A percentile compares a stretch with the other conserved stretches of the same genome.
Conservation (phyloP, 2,888 invertebrate genomes). For the Trichogramma dendrolimi region DNA sequence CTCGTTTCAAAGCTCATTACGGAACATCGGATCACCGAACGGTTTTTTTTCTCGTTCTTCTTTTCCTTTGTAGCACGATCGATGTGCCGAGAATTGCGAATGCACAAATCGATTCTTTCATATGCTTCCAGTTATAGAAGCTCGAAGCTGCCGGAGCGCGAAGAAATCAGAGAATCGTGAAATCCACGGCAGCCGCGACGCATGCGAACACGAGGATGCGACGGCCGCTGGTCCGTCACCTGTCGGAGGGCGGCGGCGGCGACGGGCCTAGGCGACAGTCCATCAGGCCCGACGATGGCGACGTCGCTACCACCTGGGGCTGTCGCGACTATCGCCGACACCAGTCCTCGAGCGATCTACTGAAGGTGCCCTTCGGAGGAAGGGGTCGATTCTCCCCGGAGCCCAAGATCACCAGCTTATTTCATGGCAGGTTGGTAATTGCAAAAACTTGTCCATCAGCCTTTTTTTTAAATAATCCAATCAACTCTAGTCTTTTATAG, state of each 20-base stretch:
- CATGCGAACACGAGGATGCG: constrained; percentile 36
- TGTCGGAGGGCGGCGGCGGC: constrained; percentile 47
- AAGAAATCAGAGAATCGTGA: neutral
- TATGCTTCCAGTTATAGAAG: neutral
- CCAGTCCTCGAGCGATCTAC: constrained; percentile 46
- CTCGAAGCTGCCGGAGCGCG: neutral
- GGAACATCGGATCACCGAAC: too few species aligned
- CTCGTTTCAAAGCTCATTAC: too few species aligned
- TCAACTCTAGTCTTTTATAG: too few species aligned
- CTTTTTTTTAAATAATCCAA: too few species aligned
- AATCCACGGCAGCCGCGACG: constrained; percentile 7
- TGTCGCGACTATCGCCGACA: constrained; percentile 47
- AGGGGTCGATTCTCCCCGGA: constrained; percentile 39
- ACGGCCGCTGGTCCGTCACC: constrained; percentile 47
- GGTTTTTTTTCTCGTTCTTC: too few species aligned
- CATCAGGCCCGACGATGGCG: constrained; percentile 37
- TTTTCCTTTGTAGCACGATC: too few species aligned
- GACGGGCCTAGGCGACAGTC: constrained; percentile 37
- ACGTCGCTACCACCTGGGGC: constrained; percentile 37
- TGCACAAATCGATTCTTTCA: too few species aligned
- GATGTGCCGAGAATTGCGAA: too few species aligned
- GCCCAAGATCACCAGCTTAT: constrained; percentile 35
- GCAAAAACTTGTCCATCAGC: too few species aligned
- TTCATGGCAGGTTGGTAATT: constrained; percentile 37
- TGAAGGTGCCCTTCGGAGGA: constrained; percentile 40